phyloP scores from a whole-genome alignment of 2,113 vertebrate species.

The Petaurus breviceps region DNA sequence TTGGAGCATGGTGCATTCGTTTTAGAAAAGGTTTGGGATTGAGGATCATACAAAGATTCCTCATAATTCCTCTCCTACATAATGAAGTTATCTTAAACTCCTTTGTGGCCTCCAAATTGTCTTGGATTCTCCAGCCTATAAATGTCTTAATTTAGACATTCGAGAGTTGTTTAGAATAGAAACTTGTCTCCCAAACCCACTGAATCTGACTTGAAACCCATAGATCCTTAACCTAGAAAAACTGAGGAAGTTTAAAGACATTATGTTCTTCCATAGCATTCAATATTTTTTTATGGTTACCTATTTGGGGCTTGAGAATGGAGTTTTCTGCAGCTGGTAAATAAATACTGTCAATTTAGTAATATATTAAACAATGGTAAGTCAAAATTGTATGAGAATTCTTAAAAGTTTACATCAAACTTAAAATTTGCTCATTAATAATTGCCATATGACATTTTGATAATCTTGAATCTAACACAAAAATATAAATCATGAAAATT shows the following conservation, averaged over 20 bases:
- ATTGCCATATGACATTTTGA: not conserved
- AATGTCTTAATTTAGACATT: not conserved
- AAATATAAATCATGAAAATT: constrained; percentile 2
- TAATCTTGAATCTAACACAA: not conserved
- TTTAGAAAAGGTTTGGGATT: not conserved
- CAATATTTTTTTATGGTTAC: not conserved
- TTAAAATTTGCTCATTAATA: not conserved
- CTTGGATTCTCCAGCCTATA: not conserved
- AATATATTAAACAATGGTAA: not conserved
- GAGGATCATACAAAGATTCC: not conserved
- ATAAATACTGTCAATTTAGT: constrained; percentile 24
- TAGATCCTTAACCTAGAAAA: constrained; percentile 57
- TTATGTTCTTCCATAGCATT: not conserved
- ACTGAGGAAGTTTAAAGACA: constrained; percentile 43
- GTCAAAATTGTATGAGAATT: constrained; percentile 24
- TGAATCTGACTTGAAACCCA: constrained; percentile 34
- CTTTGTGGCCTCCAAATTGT: not conserved
- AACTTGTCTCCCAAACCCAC: not conserved
- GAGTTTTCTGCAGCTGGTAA: constrained; percentile 20
- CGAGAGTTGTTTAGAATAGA: not conserved
- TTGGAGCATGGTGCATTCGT: not conserved
- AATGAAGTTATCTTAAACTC: not conserved
- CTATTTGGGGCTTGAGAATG: constrained; percentile 7
- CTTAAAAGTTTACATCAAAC: constrained; percentile 14
- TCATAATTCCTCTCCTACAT: not conserved